phyloP scores from a whole-genome alignment of 1,140 invertebrate genomes.

The Leptinotarsa undecemlineata region DNA sequence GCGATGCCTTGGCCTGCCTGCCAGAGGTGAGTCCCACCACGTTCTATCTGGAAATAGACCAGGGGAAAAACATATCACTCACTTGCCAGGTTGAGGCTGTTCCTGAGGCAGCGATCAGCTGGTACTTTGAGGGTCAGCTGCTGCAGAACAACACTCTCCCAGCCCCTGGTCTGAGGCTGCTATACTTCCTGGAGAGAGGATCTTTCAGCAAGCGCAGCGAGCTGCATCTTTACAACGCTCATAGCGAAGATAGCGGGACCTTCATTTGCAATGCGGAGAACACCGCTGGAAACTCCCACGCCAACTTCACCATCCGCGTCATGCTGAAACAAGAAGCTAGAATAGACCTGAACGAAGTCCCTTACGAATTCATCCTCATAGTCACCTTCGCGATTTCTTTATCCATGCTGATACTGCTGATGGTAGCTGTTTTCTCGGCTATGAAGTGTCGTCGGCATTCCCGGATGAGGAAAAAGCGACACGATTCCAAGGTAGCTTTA shows the following conservation, averaged over 20 bases:
- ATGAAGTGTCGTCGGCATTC: conserved; percentile 62
- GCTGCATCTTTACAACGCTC: conserved; percentile 73
- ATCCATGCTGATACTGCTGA: conserved; percentile 60
- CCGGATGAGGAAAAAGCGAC: conserved; percentile 33
- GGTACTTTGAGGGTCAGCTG: conserved; percentile 77
- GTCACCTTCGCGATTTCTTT: conserved; percentile 65
- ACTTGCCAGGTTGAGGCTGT: conserved; percentile 77
- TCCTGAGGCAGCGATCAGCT: conserved; percentile 76
- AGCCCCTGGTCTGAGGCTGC: conserved; percentile 63
- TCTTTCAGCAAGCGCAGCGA: conserved; percentile 71
- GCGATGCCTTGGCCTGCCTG: conserved; percentile 79
- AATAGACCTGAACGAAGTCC: conserved; percentile 57
- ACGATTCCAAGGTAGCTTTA: conserved; percentile 34
- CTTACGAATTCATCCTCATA: conserved; percentile 68
- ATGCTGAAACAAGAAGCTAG: conserved; percentile 68
- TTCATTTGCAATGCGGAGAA: conserved; percentile 82
- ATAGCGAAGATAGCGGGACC: conserved; percentile 74
- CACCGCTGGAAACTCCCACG: conserved; percentile 71
- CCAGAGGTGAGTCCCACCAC: conserved; percentile 74
- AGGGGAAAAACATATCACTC: conserved; percentile 77
- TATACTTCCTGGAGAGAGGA: conserved; percentile 69
- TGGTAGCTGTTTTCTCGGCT: conserved; percentile 64
- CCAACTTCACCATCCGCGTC: conserved; percentile 77
- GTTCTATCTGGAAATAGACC: conserved; percentile 73
- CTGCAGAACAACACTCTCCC: conserved; percentile 69